Evolutionary conservation across 2,888 invertebrate species (phyloP).

Genomic region (Lottia gigantea): DNA sequence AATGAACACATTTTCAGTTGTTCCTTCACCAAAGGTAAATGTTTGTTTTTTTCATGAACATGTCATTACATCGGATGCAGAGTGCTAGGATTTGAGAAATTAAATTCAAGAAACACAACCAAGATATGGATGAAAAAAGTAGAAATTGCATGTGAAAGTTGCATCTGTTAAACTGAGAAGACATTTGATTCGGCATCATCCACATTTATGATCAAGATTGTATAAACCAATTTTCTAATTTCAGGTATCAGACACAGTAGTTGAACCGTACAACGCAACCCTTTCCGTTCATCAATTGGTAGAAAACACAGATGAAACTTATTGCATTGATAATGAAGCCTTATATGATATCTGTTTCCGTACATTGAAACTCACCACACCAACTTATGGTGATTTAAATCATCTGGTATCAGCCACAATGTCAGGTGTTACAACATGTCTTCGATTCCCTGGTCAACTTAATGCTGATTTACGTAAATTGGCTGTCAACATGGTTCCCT

Average conservation of each 20-base stretch:
- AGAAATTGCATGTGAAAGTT: too few relatives aligned
- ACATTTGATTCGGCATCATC: too few relatives aligned
- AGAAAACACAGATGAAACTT: slow-evolving; percentile 6
- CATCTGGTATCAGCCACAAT: slow-evolving; percentile 1
- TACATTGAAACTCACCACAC: slow-evolving; percentile 6
- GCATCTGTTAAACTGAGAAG: too few relatives aligned
- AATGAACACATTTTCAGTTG: slow-evolving; percentile 7
- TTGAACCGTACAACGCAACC: background rate
- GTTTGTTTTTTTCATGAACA: background rate
- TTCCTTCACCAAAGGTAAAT: slow-evolving; percentile 8
- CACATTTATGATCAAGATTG: too few relatives aligned
- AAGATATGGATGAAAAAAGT: too few relatives aligned
- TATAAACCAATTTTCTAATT: background rate
- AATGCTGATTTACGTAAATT: slow-evolving; percentile 6
- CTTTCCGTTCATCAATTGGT: background rate
- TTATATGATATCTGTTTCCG: slow-evolving; percentile 7
- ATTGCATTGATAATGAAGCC: background rate
- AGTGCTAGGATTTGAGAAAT: too few relatives aligned
- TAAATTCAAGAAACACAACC: too few relatives aligned
- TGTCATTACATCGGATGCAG: too few relatives aligned
- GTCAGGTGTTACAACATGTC: slow-evolving; percentile 4
- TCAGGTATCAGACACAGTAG: slow-evolving; percentile 1
- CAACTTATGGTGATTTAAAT: slow-evolving; percentile 3
- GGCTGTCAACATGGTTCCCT: slow-evolving; percentile 6
- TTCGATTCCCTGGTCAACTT: background rate